Evolutionary conservation across 2,888 invertebrate genomes (phyloP), one percentile per base, ranked within the genome.

Genomic region (Orthosia incerta): DNA sequence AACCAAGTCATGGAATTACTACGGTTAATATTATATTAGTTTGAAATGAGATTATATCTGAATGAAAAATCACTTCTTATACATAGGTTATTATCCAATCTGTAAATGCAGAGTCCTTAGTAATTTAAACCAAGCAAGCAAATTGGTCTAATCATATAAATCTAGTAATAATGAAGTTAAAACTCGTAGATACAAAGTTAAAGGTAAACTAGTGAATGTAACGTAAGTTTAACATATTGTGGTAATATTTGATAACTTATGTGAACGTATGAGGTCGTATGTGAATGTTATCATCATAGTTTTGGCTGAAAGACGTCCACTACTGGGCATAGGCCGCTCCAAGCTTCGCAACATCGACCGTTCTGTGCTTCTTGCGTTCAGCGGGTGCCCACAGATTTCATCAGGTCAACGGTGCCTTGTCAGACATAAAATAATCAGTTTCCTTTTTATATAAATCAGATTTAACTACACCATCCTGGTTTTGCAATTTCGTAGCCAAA

Each of bases 81-180:
- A 74, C 56, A 45, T 70, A 55, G 46, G 57, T 79, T 76, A 73
- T 80, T 84, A 86, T 74, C 82, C 68, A 78, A 82, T 80, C 66
- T 62, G 55, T 71, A 70, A 74, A 75, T 74, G 62, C 45, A 80
- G 57, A 56, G 39, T 80, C 53, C 62, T 51, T 50, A 53, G 73
- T 59, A 83, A 84, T 84, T 77, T 74, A 66, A 78, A 48, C 66
- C 66, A 51, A 61, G 76, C 71, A 59, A 56, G 72, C 59, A 81
- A 86, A 84, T 86, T 84, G 72, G 70, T 23, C 13, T 81, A 81
- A 81, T 86, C 82, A 78, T 76, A 78, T 71, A 56, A 76, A 78
- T 81, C 59, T 72, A 57, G 50, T 78, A 74, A 31, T 75, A 86
- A 71, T 75, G 71, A 76, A 76, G 57, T 67, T 64, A 23, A 74